Base-by-base conservation (phyloP, 2,113 vertebrate genomes). In the Corapipo altera region DNA sequence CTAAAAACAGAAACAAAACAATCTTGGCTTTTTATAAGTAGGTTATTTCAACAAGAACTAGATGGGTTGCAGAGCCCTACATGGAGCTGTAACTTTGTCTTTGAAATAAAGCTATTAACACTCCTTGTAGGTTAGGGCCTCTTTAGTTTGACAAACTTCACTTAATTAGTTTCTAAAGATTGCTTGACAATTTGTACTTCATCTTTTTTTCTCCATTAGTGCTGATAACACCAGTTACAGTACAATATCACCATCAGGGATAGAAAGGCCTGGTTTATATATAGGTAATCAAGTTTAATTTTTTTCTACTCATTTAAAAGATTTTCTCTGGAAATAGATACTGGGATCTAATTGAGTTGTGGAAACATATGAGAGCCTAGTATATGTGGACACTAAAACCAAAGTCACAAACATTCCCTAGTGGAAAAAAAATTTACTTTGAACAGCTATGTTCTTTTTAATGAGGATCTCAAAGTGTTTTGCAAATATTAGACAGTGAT, bases 11-110 rank as follows among this genome's bases (percentile, higher is more conserved):
- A 83, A 96, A 93, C 74, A 82, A 96, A 93, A 94, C 87, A 91
- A 89, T 85, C 54, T 33, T 64, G 48, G 74, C 27, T 61, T 93
- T 93, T 93, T 88, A 28, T 80, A 88, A 80, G 85, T 52, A 93
- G 91, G 90, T 89, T 94, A 96, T 91, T 91, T 88, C 91, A 95
- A 94, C 81, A 89, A 92, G 85, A 97, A 17, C 43, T 85, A 75
- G 48, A 62, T 58, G 75, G 26, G 8, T 44, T 92, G 66, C 69
- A 78, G 72, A 87, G 33, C 72, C 91, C 48, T 82, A 51, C 17
- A 9, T 22, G 44, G 91, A 92, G 70, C 59, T 75, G 66, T 59
- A 64, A 93, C 28, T 93, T 79, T 87, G 39, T 80, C 41, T 81
- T 92, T 88, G 73, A 96, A 96, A 91, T 85, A 94, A 88, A 94